These are phyloP conservation scores for Odontophorus gujanensis DNA, from an alignment of 2,113 vertebrate species.

Conservation along the genomic window DNA sequence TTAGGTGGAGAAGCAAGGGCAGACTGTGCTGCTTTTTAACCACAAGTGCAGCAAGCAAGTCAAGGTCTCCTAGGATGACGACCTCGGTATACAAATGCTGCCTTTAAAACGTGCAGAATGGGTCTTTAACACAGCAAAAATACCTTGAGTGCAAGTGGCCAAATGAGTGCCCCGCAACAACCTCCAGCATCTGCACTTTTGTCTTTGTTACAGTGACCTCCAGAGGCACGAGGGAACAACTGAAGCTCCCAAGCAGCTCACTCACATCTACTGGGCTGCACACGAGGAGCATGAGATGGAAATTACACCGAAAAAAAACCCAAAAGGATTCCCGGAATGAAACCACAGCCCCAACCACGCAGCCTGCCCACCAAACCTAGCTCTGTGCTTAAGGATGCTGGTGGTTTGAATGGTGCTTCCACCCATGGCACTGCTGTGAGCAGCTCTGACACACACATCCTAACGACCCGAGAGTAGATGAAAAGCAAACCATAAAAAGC, in stretches of 20 bases:
- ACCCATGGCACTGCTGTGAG: not conserved
- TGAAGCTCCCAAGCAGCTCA: conserved; percentile 12
- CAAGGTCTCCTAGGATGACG: not conserved
- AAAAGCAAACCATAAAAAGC: not conserved
- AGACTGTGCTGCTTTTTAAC: no score
- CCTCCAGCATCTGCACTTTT: not conserved
- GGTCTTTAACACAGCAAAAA: not conserved
- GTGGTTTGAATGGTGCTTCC: not conserved
- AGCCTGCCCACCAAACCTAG: not conserved
- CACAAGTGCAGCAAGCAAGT: not conserved
- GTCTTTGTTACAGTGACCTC: conserved; percentile 72
- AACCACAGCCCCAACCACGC: not conserved
- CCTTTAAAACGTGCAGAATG: not conserved
- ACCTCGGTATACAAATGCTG: not conserved
- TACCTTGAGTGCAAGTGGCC: not conserved
- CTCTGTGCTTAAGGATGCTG: not conserved
- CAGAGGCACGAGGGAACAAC: conserved; percentile 62
- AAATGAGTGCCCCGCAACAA: not conserved
- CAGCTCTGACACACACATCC: not conserved
- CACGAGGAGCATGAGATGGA: fast-evolving
- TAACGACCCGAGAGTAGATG: fast-evolving
- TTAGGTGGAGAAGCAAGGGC: no score
- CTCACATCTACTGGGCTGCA: not conserved
- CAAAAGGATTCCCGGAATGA: not conserved
- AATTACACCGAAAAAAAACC: not conserved